phyloP scores from a whole-genome alignment of 2,888 invertebrate species.

The Bombylius discolor region DNA sequence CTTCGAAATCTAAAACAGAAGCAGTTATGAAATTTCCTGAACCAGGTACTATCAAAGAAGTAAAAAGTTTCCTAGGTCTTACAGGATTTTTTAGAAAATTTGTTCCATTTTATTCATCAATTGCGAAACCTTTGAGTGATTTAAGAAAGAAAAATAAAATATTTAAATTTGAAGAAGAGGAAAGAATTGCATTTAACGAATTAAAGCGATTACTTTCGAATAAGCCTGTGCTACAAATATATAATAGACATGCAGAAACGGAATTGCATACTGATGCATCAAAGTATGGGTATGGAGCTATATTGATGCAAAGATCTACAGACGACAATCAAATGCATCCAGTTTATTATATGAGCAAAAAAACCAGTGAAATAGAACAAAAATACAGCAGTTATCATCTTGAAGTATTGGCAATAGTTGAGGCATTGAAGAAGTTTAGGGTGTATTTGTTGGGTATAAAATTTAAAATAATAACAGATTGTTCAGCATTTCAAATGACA shows the following conservation, averaged over 20 bases:
- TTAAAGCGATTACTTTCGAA: conserved; percentile 9
- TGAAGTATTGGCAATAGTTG: conserved; percentile 12
- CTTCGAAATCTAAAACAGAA: conserved; percentile 16
- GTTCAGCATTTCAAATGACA: conserved; percentile 21
- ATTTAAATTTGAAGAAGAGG: conserved; percentile 11
- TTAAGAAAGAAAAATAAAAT: not conserved
- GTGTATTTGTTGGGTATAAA: conserved; percentile 21
- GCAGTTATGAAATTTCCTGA: conserved; percentile 18
- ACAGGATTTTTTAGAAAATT: not conserved
- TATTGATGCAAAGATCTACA: conserved; percentile 14
- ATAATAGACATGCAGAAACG: conserved; percentile 10
- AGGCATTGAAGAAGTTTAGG: conserved; percentile 15
- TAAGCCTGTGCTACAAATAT: conserved; percentile 14
- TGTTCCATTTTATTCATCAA: conserved; percentile 16
- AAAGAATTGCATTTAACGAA: conserved; percentile 9
- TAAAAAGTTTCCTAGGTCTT: conserved; percentile 19
- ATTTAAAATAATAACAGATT: conserved; percentile 24
- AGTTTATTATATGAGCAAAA: conserved; percentile 8
- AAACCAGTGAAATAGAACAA: conserved; percentile 14
- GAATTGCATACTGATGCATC: conserved; percentile 17
- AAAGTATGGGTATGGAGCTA: conserved; percentile 15
- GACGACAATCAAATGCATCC: conserved; percentile 9
- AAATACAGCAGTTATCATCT: conserved; percentile 23
- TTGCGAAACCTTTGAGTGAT: not conserved
- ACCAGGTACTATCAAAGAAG: conserved; percentile 17